Percentiles rank a stretch among this genome's conserved stretches.
Evolutionary conservation across 1,140 invertebrate species (phyloP).

Genomic region (Drosophila sucinea): DNA sequence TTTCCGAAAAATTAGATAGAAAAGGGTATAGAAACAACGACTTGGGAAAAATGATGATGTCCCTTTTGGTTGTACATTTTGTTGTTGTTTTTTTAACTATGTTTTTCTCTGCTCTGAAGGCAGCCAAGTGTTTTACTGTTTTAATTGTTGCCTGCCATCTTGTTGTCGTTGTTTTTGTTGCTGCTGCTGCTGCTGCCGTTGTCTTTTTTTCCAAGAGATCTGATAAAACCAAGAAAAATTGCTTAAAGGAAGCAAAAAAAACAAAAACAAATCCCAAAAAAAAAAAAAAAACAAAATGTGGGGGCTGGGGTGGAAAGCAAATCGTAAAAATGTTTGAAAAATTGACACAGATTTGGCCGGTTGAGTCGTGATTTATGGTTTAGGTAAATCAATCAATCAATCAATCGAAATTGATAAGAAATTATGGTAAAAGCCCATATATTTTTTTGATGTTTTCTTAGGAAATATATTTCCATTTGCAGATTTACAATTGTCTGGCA

Average conservation of each 20-base stretch:
- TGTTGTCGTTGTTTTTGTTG: constrained; percentile 21
- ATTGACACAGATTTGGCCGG: constrained; percentile 6
- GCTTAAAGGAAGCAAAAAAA: not conserved
- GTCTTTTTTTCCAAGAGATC: constrained; percentile 40
- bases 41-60: too few species aligned
- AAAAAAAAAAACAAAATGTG: constrained; percentile 15
- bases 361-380: constrained; percentile 47
- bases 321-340: constrained; percentile 28
- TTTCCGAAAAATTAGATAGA: too few species aligned
- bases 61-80: too few species aligned
- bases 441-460: not conserved
- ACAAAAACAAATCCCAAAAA: not conserved
- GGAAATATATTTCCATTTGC: not conserved
- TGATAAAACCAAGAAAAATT: constrained; percentile 43
- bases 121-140: constrained; percentile 58
- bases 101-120: constrained; percentile 47
- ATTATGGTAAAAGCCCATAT: not conserved
- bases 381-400: constrained; percentile 50
- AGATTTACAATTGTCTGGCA: not conserved
- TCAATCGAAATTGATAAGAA: constrained; percentile 20
- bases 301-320: not conserved
- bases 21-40: too few species aligned
- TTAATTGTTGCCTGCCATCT: constrained; percentile 67
- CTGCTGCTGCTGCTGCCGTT: constrained; percentile 6
- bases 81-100: constrained; percentile 26